phyloP scores from a whole-genome alignment of 2,888 invertebrate species.

The Amphipoea oculea region DNA sequence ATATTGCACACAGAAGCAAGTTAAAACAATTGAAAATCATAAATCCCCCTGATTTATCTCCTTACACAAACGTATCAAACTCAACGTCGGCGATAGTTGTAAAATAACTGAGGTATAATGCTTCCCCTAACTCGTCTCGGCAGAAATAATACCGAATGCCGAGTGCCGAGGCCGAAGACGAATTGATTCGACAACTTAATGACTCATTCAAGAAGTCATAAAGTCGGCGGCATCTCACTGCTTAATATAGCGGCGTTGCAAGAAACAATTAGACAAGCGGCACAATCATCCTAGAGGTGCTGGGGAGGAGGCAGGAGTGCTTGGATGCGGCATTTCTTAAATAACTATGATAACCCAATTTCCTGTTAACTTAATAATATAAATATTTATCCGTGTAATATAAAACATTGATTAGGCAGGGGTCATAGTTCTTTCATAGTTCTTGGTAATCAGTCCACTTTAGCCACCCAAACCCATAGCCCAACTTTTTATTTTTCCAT shows the following conservation, averaged over 20 bases:
- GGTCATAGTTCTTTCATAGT: no score
- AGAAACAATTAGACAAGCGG: slow-evolving; percentile 90
- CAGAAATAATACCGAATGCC: slow-evolving; percentile 79
- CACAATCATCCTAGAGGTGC: slow-evolving; percentile 83
- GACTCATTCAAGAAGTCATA: slow-evolving; percentile 89
- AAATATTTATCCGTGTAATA: no score
- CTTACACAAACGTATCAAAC: slow-evolving; percentile 51
- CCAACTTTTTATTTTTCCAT: no score
- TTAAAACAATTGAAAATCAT: slow-evolving; percentile 34
- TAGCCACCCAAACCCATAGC: no score
- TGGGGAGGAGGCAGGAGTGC: slow-evolving; percentile 58
- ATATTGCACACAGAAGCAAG: background rate
- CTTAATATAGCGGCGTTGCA: slow-evolving; percentile 89
- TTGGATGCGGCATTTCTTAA: slow-evolving; percentile 74
- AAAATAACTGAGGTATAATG: slow-evolving; percentile 67
- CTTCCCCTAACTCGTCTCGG: slow-evolving; percentile 71
- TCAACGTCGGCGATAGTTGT: slow-evolving; percentile 64
- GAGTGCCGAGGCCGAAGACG: slow-evolving; percentile 77
- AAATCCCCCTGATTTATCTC: slow-evolving; percentile 47
- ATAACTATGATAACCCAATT: background rate
- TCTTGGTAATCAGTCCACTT: no score
- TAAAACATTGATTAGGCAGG: no score
- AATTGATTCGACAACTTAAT: slow-evolving; percentile 89
- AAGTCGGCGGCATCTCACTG: slow-evolving; percentile 87
- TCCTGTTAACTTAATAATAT: background rate